Evolutionary conservation across 1,140 invertebrate species (phyloP), one percentile per base, ranked within the genome.

Genomic region (Drosophila aff.): DNA sequence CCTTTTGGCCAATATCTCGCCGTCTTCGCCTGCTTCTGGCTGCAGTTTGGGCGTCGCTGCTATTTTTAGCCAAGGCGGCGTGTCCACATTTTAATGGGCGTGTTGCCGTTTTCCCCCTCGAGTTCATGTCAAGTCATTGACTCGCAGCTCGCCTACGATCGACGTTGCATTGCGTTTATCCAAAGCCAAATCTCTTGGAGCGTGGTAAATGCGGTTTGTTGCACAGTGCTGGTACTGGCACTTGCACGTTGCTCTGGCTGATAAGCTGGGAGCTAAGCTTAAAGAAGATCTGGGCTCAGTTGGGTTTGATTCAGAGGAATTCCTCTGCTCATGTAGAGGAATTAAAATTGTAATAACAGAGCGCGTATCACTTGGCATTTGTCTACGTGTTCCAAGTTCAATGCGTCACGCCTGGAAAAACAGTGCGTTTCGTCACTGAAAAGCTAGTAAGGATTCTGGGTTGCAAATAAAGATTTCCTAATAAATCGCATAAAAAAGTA

Each of bases 81-180:
- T 38, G 33, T 73, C 60, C 44, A 53, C 58, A 68, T 68, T 84
- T 55, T 69, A 61, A 58, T 40, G 58, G 72, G 59, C 53, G 60
- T 72, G 61, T 69, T 82, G 64, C 15, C 53, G 53, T 23, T 66
- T 66, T 79, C 77, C 79, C 81, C 53, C 65, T 62, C 59, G 84
- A 89, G 84, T 87, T 87, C 84, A 87, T 73, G 65, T 80, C 66
- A 81, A 81, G 84, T 87, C 84, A 89, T 89, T 87, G 84, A 87
- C 84, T 89, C 59, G 43, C 26, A 60, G 65, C 7, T 63, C 52
- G 52, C 72, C 62, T 58, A 65, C 52, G 59, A 75, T 63, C 38
- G 15, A 1, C 33, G 33, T 21, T 21, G 16, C 26, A 31, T 44
- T 53, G 15, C 26, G 62, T 40, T 68, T 38, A 31, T 31, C 44